Percentiles rank a stretch among this genome's conserved stretches.
phyloP scores from a whole-genome alignment of 1,140 invertebrate species.

The Apolygus lucorum region DNA sequence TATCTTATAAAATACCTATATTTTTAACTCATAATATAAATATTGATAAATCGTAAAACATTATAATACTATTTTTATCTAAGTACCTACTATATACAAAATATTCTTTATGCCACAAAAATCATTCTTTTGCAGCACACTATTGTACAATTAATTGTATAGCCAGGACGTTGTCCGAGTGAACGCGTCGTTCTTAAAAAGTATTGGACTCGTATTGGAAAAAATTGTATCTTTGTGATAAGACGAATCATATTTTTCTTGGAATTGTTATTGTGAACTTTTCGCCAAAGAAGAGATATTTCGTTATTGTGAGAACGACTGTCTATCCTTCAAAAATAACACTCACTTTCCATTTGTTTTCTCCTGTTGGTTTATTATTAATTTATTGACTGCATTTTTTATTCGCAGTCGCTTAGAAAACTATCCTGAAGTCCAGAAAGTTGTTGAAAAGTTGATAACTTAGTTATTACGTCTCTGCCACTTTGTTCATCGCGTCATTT shows the following conservation, averaged over 20 bases:
- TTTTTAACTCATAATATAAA: neutral
- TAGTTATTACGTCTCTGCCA: no score
- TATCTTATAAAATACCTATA: neutral
- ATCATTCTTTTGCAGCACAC: neutral
- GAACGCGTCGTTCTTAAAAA: no score
- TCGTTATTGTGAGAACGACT: neutral
- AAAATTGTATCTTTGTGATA: neutral
- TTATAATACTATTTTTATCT: neutral
- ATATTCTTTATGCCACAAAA: neutral
- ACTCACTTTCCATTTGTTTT: no score
- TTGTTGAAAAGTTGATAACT: no score
- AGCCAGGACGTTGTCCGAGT: neutral
- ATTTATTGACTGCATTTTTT: no score
- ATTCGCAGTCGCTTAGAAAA: no score
- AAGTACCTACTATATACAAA: neutral
- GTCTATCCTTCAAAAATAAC: neutral
- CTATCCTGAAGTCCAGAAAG: no score
- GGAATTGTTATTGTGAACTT: no score
- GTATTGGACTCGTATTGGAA: no score
- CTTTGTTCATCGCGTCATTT: no score
- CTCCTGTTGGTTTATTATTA: no score
- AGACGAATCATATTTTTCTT: no score
- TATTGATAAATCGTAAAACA: neutral
- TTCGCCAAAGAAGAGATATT: neutral
- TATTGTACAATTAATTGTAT: neutral